Conservation (phyloP, 2,113 vertebrate species). For the Chaenogobius annularis region DNA sequence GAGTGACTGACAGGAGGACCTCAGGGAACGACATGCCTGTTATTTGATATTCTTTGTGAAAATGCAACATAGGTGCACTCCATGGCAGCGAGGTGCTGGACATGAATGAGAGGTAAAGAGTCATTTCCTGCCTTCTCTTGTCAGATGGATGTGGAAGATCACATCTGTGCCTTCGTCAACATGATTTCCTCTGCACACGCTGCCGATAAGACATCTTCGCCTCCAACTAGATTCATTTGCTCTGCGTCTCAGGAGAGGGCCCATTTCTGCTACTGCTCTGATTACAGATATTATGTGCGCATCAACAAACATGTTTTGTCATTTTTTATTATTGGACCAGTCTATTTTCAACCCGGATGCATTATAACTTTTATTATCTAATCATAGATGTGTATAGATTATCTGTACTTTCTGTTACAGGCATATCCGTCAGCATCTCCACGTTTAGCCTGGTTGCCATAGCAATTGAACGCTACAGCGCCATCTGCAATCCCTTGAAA, state of each 20-base stretch:
- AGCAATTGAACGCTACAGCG: conserved; percentile 93
- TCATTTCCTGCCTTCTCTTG: conserved; percentile 65
- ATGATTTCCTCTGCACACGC: conserved; percentile 57
- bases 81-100: conserved; percentile 20
- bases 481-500: conserved; percentile 94
- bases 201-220: conserved; percentile 32
- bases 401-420: conserved; percentile 65
- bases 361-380: conserved; percentile 26
- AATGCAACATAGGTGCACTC: conserved; percentile 16
- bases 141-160: conserved; percentile 51
- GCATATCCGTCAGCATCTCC: conserved; percentile 93
- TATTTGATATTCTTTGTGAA: conserved; percentile 18
- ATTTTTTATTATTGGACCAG: conserved; percentile 8
- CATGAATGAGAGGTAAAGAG: conserved; percentile 58
- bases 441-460: conserved; percentile 95
- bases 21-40: conserved; percentile 10
- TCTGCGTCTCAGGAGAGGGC: conserved; percentile 8
- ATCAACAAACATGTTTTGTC: conserved; percentile 31
- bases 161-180: conserved; percentile 48
- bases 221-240: conserved; percentile 29
- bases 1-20: conserved; percentile 18
- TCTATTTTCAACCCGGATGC: conserved; percentile 3
- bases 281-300: conserved; percentile 24
- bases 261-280: conserved; percentile 17
- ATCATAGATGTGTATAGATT: conserved; percentile 11